These are phyloP conservation scores for Serranus cabrilla DNA, from an alignment of 2,797 vertebrate genomes.

Conservation along the genomic window DNA sequence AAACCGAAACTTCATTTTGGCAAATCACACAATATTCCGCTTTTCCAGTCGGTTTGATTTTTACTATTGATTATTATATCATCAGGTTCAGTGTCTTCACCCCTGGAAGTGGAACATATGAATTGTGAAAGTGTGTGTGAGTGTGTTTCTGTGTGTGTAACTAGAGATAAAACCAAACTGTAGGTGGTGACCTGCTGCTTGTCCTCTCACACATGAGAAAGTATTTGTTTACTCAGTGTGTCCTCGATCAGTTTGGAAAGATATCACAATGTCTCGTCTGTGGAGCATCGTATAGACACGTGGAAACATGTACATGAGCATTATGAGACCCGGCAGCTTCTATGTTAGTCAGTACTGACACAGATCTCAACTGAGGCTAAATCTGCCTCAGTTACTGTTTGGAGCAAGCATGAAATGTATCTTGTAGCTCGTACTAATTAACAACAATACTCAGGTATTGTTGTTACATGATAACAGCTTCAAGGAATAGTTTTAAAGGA, in stretches of 20 bases:
- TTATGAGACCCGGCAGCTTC: not conserved
- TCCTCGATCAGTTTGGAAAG: conserved; percentile 3
- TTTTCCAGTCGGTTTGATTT: no score
- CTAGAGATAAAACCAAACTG: conserved; percentile 29
- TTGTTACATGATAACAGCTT: not conserved
- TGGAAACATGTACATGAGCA: not conserved
- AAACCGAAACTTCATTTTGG: no score
- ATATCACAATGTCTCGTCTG: conserved; percentile 5
- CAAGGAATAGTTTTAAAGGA: not conserved
- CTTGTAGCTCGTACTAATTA: not conserved
- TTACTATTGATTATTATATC: no score
- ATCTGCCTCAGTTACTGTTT: no score
- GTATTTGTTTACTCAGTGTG: not conserved
- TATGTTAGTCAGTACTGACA: not conserved
- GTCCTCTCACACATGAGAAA: not conserved
- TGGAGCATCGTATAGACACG: not conserved
- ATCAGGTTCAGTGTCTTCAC: not conserved
- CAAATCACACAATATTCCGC: no score
- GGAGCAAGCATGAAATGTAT: no score
- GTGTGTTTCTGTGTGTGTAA: conserved; percentile 1
- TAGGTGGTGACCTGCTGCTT: not conserved
- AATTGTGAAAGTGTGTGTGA: not conserved
- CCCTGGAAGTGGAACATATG: conserved; percentile 42
- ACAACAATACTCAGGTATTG: not conserved
- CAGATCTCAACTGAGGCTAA: no score